Evolutionary conservation across 92 coral and sea anemone genomes (phyloP).

Genomic region (Paramuricea clavata): DNA sequence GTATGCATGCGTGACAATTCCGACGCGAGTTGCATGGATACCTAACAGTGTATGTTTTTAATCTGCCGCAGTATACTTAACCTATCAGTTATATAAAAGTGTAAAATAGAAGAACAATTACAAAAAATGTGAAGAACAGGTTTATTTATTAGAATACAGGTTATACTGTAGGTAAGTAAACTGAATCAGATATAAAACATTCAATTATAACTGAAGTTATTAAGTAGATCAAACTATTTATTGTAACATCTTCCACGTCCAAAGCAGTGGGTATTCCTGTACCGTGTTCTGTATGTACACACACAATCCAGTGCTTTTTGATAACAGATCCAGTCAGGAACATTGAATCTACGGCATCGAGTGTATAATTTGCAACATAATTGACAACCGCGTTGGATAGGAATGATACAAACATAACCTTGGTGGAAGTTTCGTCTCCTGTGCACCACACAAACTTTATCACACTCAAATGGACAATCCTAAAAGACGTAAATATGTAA

Average conservation of each 20-base stretch:
- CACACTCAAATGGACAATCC: conserved; percentile 22
- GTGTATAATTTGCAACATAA: background rate
- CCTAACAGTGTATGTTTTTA: too few species aligned
- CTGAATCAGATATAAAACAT: too few species aligned
- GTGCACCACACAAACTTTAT: background rate
- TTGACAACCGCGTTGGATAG: conserved; percentile 8
- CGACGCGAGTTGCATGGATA: too few species aligned
- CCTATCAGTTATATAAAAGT: too few species aligned
- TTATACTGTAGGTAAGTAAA: background rate
- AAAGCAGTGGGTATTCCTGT: background rate
- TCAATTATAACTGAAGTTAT: too few species aligned
- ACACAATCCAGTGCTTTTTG: conserved; percentile 21
- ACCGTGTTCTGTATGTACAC: background rate
- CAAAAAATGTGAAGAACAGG: background rate
- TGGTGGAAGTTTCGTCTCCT: background rate
- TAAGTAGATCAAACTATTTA: too few species aligned
- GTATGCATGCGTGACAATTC: too few species aligned
- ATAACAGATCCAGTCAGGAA: conserved; percentile 26
- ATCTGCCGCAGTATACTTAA: too few species aligned
- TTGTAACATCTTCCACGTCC: background rate
- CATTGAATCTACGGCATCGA: background rate
- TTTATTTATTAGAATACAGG: background rate
- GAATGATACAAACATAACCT: conserved; percentile 10
- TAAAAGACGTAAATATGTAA: background rate
- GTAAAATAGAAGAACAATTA: too few species aligned